Evolutionary conservation across 2,888 invertebrate species (phyloP).

Genomic region (Scelioninae gen. 1): DNA sequence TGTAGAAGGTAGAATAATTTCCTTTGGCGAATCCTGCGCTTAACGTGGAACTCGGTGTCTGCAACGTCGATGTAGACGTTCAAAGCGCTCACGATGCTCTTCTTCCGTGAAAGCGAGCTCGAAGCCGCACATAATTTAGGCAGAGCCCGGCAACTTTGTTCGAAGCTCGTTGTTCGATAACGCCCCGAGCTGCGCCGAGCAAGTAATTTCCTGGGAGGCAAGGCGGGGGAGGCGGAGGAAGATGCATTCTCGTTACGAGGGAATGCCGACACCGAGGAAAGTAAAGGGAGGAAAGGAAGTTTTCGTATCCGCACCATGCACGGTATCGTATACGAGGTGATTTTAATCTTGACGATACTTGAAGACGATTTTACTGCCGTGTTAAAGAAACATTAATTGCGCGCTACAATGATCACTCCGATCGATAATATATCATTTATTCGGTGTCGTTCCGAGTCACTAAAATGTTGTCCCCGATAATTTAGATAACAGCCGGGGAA

Average conservation of each 20-base stretch:
- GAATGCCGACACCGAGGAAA: conserved; percentile 69
- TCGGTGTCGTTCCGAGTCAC: conserved; percentile 42
- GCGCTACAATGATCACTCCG: conserved; percentile 54
- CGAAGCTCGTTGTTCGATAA: conserved; percentile 75
- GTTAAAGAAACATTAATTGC: conserved; percentile 70
- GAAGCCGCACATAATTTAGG: conserved; percentile 75
- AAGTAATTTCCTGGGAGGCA: conserved; percentile 74
- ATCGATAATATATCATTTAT: conserved; percentile 64
- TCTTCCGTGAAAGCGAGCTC: conserved; percentile 71
- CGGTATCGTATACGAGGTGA: conserved; percentile 65
- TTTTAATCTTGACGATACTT: conserved; percentile 70
- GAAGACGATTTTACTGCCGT: conserved; percentile 66
- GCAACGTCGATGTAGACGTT: conserved; percentile 70
- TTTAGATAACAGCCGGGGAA: conserved; percentile 42
- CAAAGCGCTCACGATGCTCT: conserved; percentile 69
- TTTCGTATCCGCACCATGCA: conserved; percentile 58
- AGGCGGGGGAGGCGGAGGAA: conserved; percentile 63
- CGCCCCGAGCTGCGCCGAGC: conserved; percentile 73
- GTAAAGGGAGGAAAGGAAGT: conserved; percentile 70
- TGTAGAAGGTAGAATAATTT: conserved; percentile 68
- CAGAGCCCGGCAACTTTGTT: conserved; percentile 75
- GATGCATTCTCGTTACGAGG: conserved; percentile 70
- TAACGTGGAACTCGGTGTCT: conserved; percentile 65
- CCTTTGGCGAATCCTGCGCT: conserved; percentile 67
- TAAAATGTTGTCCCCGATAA: conserved; percentile 29